Evolutionary conservation across 2,113 vertebrate genomes (phyloP).

Genomic region (Nibea coibor): DNA sequence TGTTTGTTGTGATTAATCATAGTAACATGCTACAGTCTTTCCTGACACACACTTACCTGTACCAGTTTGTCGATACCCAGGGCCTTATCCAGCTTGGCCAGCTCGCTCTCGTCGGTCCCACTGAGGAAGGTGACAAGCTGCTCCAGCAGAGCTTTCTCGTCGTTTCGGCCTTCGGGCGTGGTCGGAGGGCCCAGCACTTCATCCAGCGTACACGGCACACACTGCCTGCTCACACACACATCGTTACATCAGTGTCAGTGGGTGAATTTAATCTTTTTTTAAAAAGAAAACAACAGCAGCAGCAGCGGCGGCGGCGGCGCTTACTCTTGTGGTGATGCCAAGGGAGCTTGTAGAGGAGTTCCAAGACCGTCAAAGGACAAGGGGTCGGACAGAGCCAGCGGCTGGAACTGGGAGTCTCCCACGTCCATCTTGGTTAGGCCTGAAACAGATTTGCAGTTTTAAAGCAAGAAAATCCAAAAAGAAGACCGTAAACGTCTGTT

Average conservation of each 20-base stretch:
- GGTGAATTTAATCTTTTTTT: not conserved
- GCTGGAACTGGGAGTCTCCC: conserved; percentile 80
- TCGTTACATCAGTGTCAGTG: not conserved
- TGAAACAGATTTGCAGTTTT: conserved; percentile 42
- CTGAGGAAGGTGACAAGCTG: conserved; percentile 96
- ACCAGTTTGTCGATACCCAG: conserved; percentile 96
- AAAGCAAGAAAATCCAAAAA: not conserved
- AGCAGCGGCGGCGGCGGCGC: not conserved
- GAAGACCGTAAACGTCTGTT: not conserved
- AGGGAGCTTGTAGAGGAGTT: conserved; percentile 62
- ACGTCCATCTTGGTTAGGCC: conserved; percentile 80
- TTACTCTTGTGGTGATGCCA: conserved; percentile 84
- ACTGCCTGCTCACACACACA: conserved; percentile 83
- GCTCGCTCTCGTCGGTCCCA: conserved; percentile 95
- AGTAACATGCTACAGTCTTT: not conserved
- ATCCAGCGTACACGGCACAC: conserved; percentile 91
- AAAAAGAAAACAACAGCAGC: not conserved
- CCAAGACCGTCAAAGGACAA: conserved; percentile 80
- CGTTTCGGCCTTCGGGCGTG: conserved; percentile 90
- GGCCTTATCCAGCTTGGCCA: conserved; percentile 93
- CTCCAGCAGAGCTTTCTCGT: conserved; percentile 94
- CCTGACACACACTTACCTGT: conserved; percentile 83
- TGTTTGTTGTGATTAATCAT: not conserved
- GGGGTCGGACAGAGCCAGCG: conserved; percentile 76
- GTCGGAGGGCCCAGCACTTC: conserved; percentile 92